Evolutionary conservation across 2,888 invertebrate species (phyloP), one percentile per base, ranked within the genome.

Genomic region (Dryomyza anilis): DNA sequence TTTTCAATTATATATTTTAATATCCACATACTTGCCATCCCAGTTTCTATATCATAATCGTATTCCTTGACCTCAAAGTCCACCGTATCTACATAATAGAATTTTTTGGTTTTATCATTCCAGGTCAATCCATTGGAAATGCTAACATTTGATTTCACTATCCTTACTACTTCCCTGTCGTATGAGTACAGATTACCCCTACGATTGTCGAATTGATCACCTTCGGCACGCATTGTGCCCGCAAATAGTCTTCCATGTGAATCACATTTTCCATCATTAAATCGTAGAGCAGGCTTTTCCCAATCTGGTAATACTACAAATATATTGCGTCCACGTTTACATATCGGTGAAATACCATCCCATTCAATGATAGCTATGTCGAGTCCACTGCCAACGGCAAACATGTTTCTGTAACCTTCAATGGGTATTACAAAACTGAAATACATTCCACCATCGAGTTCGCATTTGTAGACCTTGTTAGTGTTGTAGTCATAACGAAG

Each of bases 71-170:
- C 86, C 67, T 87, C 85, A 68, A 86, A 85, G 69, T 88, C 88
- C 39, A 88, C 85, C 2, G 91, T 90, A 82, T 93, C 93, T 1
- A 90, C 90, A 78, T 86, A 93, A 82, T 90, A 92, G 85, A 94
- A 89, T 25, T 88, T 89, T 62, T 86, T 87, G 69, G 85, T 83
- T 58, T 86, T 83, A 6, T 85, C 79, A 74, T 91, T 89, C 93
- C 93, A 94, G 60, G 91, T 89, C 36, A 94, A 83, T 0, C 94
- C 94, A 82, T 94, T 94, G 33, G 92, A 89, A 70, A 93, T 87
- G 70, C 88, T 87, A 25, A 91, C 80, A 66, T 81, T 76, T 16
- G 69, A 73, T 64, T 78, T 79, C 14, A 79, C n/a, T n/a, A n/a
- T n/a, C n/a, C n/a, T n/a, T n/a, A n/a, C n/a, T n/a, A n/a, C n/a